Evolutionary conservation across 2,888 invertebrate species (phyloP).

Genomic region (Drosophila cognata): DNA sequence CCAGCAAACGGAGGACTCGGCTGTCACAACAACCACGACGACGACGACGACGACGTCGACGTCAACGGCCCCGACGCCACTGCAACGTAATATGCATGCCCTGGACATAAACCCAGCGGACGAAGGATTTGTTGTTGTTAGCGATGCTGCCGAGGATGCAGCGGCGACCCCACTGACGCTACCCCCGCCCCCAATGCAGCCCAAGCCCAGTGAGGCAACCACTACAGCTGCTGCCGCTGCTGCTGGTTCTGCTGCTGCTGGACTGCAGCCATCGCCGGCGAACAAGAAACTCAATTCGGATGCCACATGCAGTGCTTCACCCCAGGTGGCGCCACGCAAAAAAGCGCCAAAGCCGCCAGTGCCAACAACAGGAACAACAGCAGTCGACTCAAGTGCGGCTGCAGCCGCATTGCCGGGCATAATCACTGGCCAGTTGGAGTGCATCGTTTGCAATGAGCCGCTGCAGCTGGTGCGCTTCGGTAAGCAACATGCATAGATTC

Average conservation of each 20-base stretch:
- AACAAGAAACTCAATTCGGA: conserved; percentile 79
- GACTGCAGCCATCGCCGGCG: conserved; percentile 60
- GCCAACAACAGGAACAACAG: conserved; percentile 13
- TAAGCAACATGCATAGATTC: conserved; percentile 15
- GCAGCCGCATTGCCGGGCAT: conserved; percentile 39
- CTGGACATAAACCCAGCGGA: conserved; percentile 50
- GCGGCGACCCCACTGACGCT: conserved; percentile 38
- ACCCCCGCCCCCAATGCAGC: conserved; percentile 52
- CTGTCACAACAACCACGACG: conserved; percentile 4
- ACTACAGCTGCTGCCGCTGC: not conserved
- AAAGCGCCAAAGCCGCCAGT: conserved; percentile 78
- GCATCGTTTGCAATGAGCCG: conserved; percentile 90
- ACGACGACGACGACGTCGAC: conserved; percentile 5
- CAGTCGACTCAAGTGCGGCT: conserved; percentile 21
- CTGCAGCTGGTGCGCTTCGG: conserved; percentile 87
- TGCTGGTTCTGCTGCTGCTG: conserved; percentile 8
- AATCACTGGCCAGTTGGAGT: conserved; percentile 85
- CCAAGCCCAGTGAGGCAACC: conserved; percentile 40
- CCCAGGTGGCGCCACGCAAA: conserved; percentile 76
- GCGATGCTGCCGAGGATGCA: conserved; percentile 41
- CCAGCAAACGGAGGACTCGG: conserved; percentile 65
- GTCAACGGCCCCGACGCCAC: conserved; percentile 18
- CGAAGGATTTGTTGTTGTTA: conserved; percentile 19
- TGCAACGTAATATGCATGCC: conserved; percentile 67
- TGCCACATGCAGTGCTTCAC: conserved; percentile 53